These are phyloP conservation scores for Lophura swinhoii DNA, from an alignment of 2,797 vertebrate genomes.

Conservation along the genomic window DNA sequence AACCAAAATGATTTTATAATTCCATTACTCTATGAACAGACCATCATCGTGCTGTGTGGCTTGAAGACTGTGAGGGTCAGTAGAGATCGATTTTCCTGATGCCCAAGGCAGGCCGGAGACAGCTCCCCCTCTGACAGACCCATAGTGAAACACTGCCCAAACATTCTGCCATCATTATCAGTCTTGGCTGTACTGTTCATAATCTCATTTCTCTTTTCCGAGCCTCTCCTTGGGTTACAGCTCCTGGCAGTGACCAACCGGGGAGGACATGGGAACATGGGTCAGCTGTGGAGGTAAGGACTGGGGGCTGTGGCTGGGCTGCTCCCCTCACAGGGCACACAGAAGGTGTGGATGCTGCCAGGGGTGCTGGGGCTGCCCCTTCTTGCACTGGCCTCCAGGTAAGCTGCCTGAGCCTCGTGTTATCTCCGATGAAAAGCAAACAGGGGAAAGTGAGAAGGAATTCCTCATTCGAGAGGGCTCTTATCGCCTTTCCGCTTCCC, in stretches of 20 bases:
- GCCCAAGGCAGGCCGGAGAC: neutral
- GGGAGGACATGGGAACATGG: neutral
- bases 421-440: conserved; percentile 75
- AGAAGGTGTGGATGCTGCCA: accelerated
- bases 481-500: conserved; percentile 80
- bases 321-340: neutral
- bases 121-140: neutral
- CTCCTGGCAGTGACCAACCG: neutral
- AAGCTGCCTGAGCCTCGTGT: neutral
- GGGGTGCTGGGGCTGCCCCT: neutral
- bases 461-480: conserved; percentile 63
- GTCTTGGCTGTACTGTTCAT: neutral
- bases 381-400: neutral
- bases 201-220: conserved; percentile 67
- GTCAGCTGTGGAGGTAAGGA: neutral
- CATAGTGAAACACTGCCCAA: neutral
- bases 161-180: conserved; percentile 43
- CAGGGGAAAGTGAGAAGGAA: conserved; percentile 79
- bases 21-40: neutral
- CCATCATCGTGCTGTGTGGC: accelerated
- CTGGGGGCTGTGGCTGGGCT: neutral
- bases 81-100: neutral
- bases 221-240: conserved; percentile 69
- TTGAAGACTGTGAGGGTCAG: neutral
- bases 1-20: too few species aligned